A percentile compares a stretch with the other conserved stretches of the same genome.
Conservation (phyloP, 2,888 invertebrate genomes). For the Tipula helvola region DNA sequence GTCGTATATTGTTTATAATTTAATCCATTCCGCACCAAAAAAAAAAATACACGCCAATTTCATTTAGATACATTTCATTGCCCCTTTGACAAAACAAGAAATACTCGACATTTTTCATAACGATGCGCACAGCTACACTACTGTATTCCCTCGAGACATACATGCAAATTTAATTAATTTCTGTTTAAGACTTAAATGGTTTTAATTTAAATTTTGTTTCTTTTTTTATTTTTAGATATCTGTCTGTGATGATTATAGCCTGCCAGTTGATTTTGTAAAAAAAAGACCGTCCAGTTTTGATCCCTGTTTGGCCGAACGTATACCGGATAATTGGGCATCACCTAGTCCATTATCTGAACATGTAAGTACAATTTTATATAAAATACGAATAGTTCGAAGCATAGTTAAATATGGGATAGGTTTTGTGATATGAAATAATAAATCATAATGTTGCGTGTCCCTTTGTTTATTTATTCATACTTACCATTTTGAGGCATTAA, state of each 20-base stretch:
- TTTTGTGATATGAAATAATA: not conserved
- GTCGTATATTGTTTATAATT: not conserved
- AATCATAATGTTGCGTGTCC: not conserved
- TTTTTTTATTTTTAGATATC: conserved; percentile 52
- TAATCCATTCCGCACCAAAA: not conserved
- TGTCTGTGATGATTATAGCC: conserved; percentile 75
- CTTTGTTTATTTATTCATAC: too few species aligned
- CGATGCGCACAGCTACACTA: not conserved
- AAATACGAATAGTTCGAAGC: not conserved
- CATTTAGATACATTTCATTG: not conserved
- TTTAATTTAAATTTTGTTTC: not conserved
- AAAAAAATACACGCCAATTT: not conserved
- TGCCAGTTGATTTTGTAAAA: conserved; percentile 73
- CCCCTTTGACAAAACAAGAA: not conserved
- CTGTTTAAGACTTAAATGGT: conserved; percentile 7
- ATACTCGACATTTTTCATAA: not conserved
- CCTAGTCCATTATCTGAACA: conserved; percentile 35
- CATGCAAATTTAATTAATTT: conserved; percentile 10
- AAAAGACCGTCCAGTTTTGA: conserved; percentile 51
- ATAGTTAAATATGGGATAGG: not conserved
- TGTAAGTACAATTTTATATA: conserved; percentile 25
- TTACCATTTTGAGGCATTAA: not conserved
- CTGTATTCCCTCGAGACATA: not conserved
- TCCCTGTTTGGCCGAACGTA: conserved; percentile 48
- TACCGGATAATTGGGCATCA: conserved; percentile 33